phyloP scores from a whole-genome alignment of 2,797 vertebrate genomes.

The Halcyon smyrnensis region DNA sequence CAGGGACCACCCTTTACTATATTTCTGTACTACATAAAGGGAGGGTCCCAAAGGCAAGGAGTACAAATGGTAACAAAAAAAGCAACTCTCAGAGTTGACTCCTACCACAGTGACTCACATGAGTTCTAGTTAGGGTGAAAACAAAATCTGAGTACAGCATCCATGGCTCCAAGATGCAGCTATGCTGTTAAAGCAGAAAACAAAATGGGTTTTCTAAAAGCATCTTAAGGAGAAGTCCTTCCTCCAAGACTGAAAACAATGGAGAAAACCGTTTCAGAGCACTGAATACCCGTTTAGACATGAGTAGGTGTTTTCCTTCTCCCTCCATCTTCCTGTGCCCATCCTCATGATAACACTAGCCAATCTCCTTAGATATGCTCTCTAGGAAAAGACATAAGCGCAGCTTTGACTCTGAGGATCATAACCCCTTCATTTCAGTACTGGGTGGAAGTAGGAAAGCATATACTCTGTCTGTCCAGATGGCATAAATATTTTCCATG shows the following conservation, averaged over 20 bases:
- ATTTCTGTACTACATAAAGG: not conserved
- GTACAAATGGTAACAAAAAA: not conserved
- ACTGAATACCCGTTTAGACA: not conserved
- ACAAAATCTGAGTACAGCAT: not conserved
- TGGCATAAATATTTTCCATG: constrained; percentile 47
- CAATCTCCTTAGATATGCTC: not conserved
- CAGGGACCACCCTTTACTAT: not conserved
- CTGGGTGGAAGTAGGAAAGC: constrained; percentile 16
- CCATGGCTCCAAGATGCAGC: not conserved
- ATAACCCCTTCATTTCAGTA: constrained; percentile 6
- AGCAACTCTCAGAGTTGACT: not conserved
- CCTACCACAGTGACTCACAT: not conserved
- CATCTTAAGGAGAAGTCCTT: not conserved
- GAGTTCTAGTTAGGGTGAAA: not conserved
- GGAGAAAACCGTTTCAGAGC: not conserved
- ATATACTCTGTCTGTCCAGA: constrained; percentile 19
- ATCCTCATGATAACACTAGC: not conserved
- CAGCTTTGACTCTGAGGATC: not conserved
- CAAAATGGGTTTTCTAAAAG: not conserved
- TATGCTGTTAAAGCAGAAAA: not conserved
- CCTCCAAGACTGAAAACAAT: not conserved
- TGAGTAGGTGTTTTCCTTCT: not conserved
- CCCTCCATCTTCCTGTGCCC: not conserved
- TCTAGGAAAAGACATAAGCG: not conserved
- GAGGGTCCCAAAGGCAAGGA: not conserved